phyloP scores from a whole-genome alignment of 2,113 vertebrate genomes.

The Galbula dea region DNA sequence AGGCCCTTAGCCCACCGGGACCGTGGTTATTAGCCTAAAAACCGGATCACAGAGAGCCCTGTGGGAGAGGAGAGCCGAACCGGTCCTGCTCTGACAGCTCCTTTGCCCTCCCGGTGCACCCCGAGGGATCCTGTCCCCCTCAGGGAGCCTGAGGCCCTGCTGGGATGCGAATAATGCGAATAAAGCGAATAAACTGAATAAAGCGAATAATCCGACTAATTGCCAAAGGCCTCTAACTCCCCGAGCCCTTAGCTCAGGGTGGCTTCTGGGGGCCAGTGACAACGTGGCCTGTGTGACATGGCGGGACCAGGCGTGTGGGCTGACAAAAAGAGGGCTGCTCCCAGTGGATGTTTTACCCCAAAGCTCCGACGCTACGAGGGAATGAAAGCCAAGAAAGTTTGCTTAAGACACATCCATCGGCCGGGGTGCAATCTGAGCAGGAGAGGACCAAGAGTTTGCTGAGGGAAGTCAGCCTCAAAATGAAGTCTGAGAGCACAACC shows the following conservation, averaged over 20 bases:
- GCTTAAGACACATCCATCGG: fast-evolving
- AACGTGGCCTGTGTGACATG: fast-evolving
- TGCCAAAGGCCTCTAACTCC: background rate
- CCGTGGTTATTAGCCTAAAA: background rate
- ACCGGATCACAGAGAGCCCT: background rate
- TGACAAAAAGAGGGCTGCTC: background rate
- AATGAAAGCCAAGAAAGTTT: fast-evolving
- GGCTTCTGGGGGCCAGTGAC: fast-evolving
- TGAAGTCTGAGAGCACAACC: background rate
- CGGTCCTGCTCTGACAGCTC: background rate
- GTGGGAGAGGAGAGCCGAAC: background rate
- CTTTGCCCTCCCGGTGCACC: background rate
- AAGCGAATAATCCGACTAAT: background rate
- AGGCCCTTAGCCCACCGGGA: too few species aligned
- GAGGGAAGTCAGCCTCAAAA: background rate
- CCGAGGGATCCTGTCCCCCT: too few species aligned
- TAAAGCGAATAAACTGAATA: background rate
- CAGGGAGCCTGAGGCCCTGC: background rate
- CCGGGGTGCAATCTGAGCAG: background rate
- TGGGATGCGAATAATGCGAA: background rate
- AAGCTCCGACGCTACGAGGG: fast-evolving
- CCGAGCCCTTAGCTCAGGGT: background rate
- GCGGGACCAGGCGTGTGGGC: background rate
- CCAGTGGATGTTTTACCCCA: background rate
- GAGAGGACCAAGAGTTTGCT: background rate